Evolutionary conservation across 2,888 invertebrate species (phyloP).

Genomic region (Sericinus montela): DNA sequence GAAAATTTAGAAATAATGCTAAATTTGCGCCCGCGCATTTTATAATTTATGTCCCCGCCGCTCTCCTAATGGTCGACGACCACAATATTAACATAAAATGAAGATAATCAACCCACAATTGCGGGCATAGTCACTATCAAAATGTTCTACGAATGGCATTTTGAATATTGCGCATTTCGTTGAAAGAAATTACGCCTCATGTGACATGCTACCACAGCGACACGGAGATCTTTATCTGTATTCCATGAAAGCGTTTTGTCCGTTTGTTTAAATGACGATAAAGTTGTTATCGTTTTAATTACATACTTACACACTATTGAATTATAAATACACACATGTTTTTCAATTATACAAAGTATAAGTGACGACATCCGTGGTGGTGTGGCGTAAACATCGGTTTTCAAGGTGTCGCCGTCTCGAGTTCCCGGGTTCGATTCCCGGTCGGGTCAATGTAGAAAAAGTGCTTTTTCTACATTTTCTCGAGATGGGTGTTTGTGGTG

Average conservation of each 20-base stretch:
- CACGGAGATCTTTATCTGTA: constrained; percentile 16
- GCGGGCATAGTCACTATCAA: constrained; percentile 46
- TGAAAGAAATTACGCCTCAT: constrained; percentile 18
- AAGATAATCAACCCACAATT: constrained; percentile 63
- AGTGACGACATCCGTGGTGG: too few species aligned
- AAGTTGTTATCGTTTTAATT: background rate
- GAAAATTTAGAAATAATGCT: constrained; percentile 42
- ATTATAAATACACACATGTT: too few species aligned
- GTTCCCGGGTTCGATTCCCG: too few species aligned
- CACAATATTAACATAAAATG: constrained; percentile 65
- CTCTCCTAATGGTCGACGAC: constrained; percentile 40
- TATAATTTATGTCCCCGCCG: constrained; percentile 36
- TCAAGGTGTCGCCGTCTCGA: too few species aligned
- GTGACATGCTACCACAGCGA: constrained; percentile 4
- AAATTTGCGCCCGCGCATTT: constrained; percentile 57
- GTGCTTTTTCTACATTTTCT: too few species aligned
- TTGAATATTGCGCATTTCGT: constrained; percentile 33
- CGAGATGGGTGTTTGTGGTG: too few species aligned
- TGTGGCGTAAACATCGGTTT: too few species aligned
- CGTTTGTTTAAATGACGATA: background rate
- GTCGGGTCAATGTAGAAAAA: too few species aligned
- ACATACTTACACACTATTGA: too few species aligned
- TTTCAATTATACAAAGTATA: too few species aligned
- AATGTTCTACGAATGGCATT: constrained; percentile 48
- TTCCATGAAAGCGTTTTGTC: background rate